These are phyloP conservation scores for Papilio glaucus DNA, from an alignment of 1,140 invertebrate genomes.

Conservation along the genomic window DNA sequence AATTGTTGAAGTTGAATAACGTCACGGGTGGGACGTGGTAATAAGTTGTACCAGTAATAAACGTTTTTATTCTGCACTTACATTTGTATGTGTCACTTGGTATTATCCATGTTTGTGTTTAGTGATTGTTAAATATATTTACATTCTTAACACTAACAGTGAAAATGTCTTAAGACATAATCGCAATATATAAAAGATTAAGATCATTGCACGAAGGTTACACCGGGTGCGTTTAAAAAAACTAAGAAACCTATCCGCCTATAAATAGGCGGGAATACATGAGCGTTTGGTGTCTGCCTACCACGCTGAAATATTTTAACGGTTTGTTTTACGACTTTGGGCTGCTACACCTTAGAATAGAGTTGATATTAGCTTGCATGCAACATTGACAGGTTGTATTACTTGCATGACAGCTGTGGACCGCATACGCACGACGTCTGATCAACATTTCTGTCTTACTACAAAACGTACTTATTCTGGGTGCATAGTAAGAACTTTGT, in stretches of 20 bases:
- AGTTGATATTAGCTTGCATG: neutral
- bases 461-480: constrained; percentile 21
- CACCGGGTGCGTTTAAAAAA: constrained; percentile 26
- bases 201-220: constrained; percentile 5
- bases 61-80: neutral
- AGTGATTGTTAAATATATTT: neutral
- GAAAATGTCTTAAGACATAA: constrained; percentile 18
- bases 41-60: neutral
- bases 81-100: neutral
- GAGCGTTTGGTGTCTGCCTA: constrained; percentile 35
- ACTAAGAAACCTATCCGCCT: constrained; percentile 35
- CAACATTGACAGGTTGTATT: constrained; percentile 28
- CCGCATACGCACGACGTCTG: constrained; percentile 18
- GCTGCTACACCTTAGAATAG: neutral
- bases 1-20: neutral
- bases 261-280: constrained; percentile 38
- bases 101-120: neutral
- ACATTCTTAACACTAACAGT: constrained; percentile 1
- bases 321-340: neutral
- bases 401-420: constrained; percentile 30
- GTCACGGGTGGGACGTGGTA: constrained; percentile 1
- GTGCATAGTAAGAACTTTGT: neutral
- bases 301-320: constrained; percentile 4
- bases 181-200: neutral
- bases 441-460: constrained; percentile 36